Evolutionary conservation across 2,888 invertebrate genomes (phyloP).

Genomic region (Campoplex capitator): DNA sequence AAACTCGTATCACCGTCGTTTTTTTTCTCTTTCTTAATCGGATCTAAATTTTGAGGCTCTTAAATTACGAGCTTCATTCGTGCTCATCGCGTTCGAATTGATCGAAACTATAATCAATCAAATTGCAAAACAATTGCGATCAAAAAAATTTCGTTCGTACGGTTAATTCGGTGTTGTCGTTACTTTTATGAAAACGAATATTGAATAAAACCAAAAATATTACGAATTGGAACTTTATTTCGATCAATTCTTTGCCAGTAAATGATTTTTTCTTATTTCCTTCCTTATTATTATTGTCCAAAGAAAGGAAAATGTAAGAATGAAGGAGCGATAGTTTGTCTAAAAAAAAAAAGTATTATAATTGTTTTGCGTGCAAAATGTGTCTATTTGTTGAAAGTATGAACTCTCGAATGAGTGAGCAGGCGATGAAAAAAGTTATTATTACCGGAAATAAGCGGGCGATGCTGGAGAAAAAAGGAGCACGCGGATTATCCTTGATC

Average conservation of each 20-base stretch:
- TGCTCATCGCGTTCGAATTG: not conserved
- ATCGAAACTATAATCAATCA: not conserved
- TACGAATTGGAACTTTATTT: not conserved
- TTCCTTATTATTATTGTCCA: not conserved
- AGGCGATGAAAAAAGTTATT: not conserved
- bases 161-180: not conserved
- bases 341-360: not conserved
- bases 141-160: not conserved
- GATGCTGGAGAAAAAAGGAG: conserved; percentile 46
- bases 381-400: not conserved
- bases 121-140: not conserved
- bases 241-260: not conserved
- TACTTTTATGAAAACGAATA: too few relatives aligned
- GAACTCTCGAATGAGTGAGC: not conserved
- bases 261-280: not conserved
- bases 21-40: conserved; percentile 11
- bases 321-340: not conserved
- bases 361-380: not conserved
- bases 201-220: not conserved
- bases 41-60: not conserved
- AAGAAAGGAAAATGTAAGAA: not conserved
- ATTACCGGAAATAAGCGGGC: conserved; percentile 61
- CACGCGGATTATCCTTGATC: conserved; percentile 41
- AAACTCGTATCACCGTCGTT: not conserved
- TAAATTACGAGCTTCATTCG: not conserved